A percentile compares a stretch with the other conserved stretches of the same genome.
Evolutionary conservation across 2,113 vertebrate genomes (phyloP).

Genomic region (Chaetorhynchus papuensis): DNA sequence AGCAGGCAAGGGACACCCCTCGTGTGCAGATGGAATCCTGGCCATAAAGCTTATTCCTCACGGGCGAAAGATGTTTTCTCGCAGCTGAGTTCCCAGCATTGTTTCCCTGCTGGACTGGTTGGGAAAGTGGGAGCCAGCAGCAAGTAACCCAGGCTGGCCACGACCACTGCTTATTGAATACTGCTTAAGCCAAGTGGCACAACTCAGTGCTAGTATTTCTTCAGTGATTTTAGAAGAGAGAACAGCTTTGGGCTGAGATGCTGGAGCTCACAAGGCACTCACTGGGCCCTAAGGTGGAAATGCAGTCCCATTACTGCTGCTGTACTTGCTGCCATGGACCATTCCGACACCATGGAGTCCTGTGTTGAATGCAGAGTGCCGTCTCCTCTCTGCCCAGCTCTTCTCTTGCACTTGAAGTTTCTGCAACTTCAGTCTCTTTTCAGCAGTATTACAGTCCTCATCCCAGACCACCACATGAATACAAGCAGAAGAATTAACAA

Average conservation of each 20-base stretch:
- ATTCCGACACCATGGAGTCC: rapidly evolving
- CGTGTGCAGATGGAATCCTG: neutral
- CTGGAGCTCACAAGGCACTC: neutral
- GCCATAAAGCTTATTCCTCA: neutral
- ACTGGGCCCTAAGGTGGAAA: neutral
- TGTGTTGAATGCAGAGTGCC: rapidly evolving
- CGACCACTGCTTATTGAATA: rapidly evolving
- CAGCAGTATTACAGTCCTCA: neutral
- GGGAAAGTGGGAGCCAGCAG: neutral
- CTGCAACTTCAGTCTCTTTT: neutral
- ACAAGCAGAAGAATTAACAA: neutral
- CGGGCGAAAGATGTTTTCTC: neutral
- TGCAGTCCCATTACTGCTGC: rapidly evolving
- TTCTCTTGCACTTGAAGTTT: neutral
- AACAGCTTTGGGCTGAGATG: neutral
- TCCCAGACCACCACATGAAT: neutral
- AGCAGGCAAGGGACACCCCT: neutral
- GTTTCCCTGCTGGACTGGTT: neutral
- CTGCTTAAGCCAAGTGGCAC: neutral
- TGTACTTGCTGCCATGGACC: neutral
- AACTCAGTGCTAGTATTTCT: neutral
- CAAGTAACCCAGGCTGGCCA: neutral
- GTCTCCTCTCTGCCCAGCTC: neutral
- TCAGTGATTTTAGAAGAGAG: neutral
- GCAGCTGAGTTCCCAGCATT: neutral